Evolutionary conservation across 1,140 invertebrate genomes (phyloP).

Genomic region (Drosophila tropicalis): DNA sequence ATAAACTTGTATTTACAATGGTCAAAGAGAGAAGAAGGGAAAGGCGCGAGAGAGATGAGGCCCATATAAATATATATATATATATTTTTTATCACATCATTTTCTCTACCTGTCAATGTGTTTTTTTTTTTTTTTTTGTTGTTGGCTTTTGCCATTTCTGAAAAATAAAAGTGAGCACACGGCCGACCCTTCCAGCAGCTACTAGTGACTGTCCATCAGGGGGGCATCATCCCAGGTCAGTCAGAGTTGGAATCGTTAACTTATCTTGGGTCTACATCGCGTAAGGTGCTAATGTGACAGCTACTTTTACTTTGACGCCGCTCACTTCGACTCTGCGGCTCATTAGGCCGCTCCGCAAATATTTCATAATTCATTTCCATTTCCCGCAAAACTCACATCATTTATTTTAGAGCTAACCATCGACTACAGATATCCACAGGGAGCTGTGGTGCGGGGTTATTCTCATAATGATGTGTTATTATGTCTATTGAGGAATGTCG

Average conservation of each 20-base stretch:
- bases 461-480: constrained; percentile 42
- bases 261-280: constrained; percentile 74
- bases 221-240: constrained; percentile 22
- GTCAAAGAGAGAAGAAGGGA: background rate
- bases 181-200: constrained; percentile 17
- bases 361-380: constrained; percentile 74
- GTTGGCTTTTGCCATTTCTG: constrained; percentile 64
- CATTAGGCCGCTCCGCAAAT: constrained; percentile 65
- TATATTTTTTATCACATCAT: constrained; percentile 66
- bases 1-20: constrained; percentile 34
- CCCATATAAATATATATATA: constrained; percentile 17
- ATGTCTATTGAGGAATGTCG: constrained; percentile 26
- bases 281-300: constrained; percentile 78
- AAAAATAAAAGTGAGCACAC: constrained; percentile 76
- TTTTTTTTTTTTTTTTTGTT: no score
- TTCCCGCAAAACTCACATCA: constrained; percentile 36
- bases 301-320: constrained; percentile 56
- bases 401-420: constrained; percentile 48
- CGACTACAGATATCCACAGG: background rate
- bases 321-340: constrained; percentile 31
- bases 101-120: constrained; percentile 66
- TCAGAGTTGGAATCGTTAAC: constrained; percentile 59
- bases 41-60: background rate
- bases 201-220: background rate
- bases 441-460: constrained; percentile 6